These are phyloP conservation scores for Saturnia pavonia DNA, from an alignment of 2,888 invertebrate species.

Conservation along the genomic window DNA sequence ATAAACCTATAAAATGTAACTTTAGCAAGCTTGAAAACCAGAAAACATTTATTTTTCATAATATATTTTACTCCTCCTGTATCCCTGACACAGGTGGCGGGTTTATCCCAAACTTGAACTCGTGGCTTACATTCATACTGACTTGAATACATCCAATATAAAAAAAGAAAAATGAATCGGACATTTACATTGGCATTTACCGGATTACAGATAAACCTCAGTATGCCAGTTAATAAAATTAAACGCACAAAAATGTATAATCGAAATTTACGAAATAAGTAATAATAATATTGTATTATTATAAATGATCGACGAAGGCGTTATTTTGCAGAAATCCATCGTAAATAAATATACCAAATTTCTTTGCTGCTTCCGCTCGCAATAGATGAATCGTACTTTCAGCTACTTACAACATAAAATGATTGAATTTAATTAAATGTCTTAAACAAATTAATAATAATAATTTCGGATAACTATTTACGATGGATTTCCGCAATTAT, in stretches of 20 bases:
- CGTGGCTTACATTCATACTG: slow-evolving; percentile 55
- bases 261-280: neutral
- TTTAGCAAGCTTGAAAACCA: neutral
- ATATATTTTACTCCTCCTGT: slow-evolving; percentile 12
- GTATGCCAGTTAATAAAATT: neutral
- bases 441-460: no score
- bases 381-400: no score
- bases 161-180: slow-evolving; percentile 19
- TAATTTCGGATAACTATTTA: no score
- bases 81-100: slow-evolving; percentile 50
- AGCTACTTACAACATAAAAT: no score
- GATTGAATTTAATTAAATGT: no score
- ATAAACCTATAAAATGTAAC: neutral
- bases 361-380: no score
- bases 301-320: no score
- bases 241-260: neutral
- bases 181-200: slow-evolving; percentile 10
- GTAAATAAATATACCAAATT: no score
- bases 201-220: neutral
- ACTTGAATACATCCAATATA: slow-evolving; percentile 40
- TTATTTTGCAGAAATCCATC: no score
- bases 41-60: slow-evolving; percentile 7
- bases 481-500: no score
- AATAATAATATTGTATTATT: no score
- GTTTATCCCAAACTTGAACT: slow-evolving; percentile 53